A percentile compares a stretch with the other conserved stretches of the same genome.
These are phyloP conservation scores for Manduca sexta DNA, from an alignment of 1,140 invertebrate genomes.

Conservation along the genomic window DNA sequence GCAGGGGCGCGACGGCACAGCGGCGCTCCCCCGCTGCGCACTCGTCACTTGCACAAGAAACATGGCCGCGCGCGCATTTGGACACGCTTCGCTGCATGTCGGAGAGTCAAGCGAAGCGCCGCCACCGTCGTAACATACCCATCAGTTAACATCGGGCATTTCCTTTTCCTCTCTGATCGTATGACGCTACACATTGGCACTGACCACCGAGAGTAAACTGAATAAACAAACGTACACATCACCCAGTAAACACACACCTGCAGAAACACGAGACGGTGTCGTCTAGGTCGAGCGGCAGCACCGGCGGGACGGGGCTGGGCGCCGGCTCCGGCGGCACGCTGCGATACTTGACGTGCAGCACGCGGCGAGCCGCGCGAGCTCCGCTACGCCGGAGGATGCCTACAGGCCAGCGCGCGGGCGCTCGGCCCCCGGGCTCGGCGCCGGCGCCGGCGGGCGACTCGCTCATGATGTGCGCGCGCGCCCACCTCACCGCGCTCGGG, in stretches of 20 bases:
- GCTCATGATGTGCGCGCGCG: conserved; percentile 29
- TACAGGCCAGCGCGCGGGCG: conserved; percentile 43
- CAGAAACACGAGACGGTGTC: conserved; percentile 84
- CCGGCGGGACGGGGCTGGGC: conserved; percentile 38
- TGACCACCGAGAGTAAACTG: background rate
- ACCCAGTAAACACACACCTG: conserved; percentile 72
- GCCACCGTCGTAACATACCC: too few species aligned
- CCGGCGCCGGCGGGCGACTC: conserved; percentile 26
- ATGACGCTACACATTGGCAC: too few species aligned
- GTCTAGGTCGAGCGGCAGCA: conserved; percentile 77
- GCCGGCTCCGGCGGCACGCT: conserved; percentile 39
- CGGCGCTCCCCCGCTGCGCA: background rate
- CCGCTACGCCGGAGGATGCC: conserved; percentile 57
- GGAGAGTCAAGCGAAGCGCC: too few species aligned
- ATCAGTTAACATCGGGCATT: too few species aligned
- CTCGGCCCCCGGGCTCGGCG: conserved; percentile 11
- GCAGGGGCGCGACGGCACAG: background rate
- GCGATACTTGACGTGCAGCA: conserved; percentile 69
- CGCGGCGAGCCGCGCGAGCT: conserved; percentile 46
- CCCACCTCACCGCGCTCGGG: conserved; percentile 23
- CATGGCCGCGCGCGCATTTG: background rate
- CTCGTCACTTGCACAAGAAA: background rate
- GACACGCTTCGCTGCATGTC: conserved; percentile 1
- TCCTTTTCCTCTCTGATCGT: too few species aligned
- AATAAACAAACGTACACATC: background rate